Percentiles rank a stretch among this genome's conserved stretches.
Evolutionary conservation across 2,797 vertebrate genomes (phyloP).

Genomic region (Sebastes taczanowskii): DNA sequence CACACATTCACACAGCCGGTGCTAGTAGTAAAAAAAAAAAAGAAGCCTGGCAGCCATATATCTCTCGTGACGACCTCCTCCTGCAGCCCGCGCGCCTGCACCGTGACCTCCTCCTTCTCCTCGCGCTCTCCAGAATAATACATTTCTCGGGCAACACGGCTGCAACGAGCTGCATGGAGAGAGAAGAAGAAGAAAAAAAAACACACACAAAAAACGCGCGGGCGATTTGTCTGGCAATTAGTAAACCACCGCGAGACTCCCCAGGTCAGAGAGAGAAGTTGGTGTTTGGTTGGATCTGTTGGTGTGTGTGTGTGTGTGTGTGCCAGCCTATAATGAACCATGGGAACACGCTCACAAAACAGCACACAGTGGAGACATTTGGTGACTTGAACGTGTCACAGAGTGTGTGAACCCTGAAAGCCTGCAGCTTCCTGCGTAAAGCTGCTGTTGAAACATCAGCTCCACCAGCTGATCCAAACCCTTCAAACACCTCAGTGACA

Average conservation of each 20-base stretch:
- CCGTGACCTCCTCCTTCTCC: slow-evolving; percentile 77
- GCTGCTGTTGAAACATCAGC: slow-evolving; percentile 42
- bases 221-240: slow-evolving; percentile 84
- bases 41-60: slow-evolving; percentile 77
- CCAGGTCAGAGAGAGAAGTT: slow-evolving; percentile 43
- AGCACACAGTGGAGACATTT: neutral
- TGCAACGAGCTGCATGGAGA: slow-evolving; percentile 27
- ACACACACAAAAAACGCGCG: slow-evolving; percentile 10
- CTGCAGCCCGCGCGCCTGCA: slow-evolving; percentile 61
- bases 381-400: neutral
- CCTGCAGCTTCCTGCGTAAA: slow-evolving; percentile 31
- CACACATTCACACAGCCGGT: neutral
- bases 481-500: slow-evolving; percentile 14
- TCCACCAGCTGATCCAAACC: slow-evolving; percentile 28
- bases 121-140: slow-evolving; percentile 78
- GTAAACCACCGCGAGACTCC: slow-evolving; percentile 73
- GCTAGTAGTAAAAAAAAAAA: slow-evolving; percentile 52
- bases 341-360: neutral
- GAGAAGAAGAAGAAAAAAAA: neutral
- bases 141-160: slow-evolving; percentile 70
- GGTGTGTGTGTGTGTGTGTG: neutral
- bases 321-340: neutral
- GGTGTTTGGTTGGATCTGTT: neutral
- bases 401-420: neutral
- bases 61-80: slow-evolving; percentile 77